phyloP scores from a whole-genome alignment of 2,113 vertebrate genomes.

The Callorhinus ursinus region DNA sequence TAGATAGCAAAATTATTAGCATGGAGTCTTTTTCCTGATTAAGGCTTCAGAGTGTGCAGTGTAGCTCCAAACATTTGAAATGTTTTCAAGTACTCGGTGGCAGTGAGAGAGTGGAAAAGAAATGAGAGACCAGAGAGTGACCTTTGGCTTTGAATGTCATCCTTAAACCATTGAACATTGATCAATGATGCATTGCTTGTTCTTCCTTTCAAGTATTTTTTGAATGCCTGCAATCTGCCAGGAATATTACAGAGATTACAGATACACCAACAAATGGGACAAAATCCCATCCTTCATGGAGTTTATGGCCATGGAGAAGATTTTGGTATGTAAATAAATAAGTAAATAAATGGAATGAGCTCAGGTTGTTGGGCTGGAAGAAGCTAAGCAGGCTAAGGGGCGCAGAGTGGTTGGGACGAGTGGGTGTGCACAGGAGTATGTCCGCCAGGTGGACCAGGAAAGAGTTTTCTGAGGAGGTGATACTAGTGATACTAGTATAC shows the following conservation, averaged over 20 bases:
- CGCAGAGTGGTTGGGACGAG: not conserved
- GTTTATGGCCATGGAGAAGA: too few species aligned
- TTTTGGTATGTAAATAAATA: not conserved
- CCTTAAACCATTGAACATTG: not conserved
- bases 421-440: fast-evolving
- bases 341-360: not conserved
- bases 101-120: not conserved
- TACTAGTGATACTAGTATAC: too few species aligned
- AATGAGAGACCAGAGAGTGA: not conserved
- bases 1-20: not conserved
- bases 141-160: not conserved
- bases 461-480: not conserved
- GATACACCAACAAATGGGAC: not conserved
- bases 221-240: not conserved
- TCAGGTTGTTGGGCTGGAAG: not conserved
- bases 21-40: not conserved
- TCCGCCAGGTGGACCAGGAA: not conserved
- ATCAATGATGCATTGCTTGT: not conserved
- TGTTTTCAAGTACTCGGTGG: not conserved
- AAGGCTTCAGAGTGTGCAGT: not conserved
- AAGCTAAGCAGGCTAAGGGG: not conserved
- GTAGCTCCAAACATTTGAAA: not conserved
- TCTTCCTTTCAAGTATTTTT: not conserved
- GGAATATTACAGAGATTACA: not conserved
- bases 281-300: not conserved